These are phyloP conservation scores for Phocoena phocoena DNA, from an alignment of 2,113 vertebrate genomes.

Conservation along the genomic window DNA sequence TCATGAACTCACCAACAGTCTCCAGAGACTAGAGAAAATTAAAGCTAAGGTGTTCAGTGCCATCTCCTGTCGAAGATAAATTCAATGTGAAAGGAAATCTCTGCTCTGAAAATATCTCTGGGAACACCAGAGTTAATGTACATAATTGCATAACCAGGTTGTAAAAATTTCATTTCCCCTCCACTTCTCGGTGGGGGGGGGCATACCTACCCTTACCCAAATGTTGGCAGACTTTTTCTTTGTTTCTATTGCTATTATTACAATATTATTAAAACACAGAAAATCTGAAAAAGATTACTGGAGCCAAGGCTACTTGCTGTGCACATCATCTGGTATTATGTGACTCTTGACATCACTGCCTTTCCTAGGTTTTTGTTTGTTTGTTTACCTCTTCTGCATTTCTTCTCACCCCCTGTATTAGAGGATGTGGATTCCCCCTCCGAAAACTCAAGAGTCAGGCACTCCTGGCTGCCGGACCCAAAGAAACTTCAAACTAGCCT, in stretches of 20 bases:
- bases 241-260: neutral
- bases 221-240: neutral
- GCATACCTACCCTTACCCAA: neutral
- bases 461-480: neutral
- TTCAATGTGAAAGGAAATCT: neutral
- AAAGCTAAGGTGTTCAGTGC: neutral
- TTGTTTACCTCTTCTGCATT: neutral
- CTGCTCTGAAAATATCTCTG: neutral
- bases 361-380: neutral
- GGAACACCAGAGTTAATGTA: neutral
- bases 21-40: neutral
- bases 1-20: neutral
- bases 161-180: neutral
- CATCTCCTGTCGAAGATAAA: neutral
- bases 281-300: neutral
- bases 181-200: neutral
- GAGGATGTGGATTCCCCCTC: neutral
- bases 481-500: neutral
- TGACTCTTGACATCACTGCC: neutral
- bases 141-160: too few relatives aligned
- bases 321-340: neutral
- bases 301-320: neutral
- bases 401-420: neutral
- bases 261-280: neutral
- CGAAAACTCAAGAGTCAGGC: neutral